A percentile compares a stretch with the other conserved stretches of the same genome.
phyloP scores from a whole-genome alignment of 1,140 invertebrate genomes.

The Telenomus remus region DNA sequence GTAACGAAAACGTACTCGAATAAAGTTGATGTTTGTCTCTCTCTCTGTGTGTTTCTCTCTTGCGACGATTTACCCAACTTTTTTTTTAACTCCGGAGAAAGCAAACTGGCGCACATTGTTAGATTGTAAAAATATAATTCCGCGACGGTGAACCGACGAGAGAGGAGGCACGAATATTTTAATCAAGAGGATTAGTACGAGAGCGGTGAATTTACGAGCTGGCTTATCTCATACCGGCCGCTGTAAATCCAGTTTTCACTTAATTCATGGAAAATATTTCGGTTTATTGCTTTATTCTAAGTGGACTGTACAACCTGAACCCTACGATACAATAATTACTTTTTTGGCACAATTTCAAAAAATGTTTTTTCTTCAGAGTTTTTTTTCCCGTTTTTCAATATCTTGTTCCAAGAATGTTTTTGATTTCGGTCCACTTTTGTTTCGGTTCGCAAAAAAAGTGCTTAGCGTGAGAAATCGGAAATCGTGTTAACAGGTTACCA shows the following conservation, averaged over 20 bases:
- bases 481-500: slow-evolving; percentile 38
- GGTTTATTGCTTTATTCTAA: too few relatives aligned
- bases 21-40: slow-evolving; percentile 24
- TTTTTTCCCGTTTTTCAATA: not conserved
- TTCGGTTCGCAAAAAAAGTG: not conserved
- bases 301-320: too few relatives aligned
- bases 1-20: slow-evolving; percentile 29
- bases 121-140: slow-evolving; percentile 26
- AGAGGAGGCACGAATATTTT: not conserved
- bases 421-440: too few relatives aligned
- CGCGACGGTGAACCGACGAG: not conserved
- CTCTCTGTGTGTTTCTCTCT: slow-evolving; percentile 13
- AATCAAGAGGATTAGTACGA: too few relatives aligned
- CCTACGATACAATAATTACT: too few relatives aligned
- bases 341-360: not conserved
- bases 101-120: slow-evolving; percentile 29
- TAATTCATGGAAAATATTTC: too few relatives aligned
- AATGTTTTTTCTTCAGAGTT: not conserved
- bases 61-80: slow-evolving; percentile 26
- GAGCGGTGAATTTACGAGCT: too few relatives aligned
- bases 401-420: too few relatives aligned
- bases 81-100: slow-evolving; percentile 30
- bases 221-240: too few relatives aligned
- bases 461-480: slow-evolving; percentile 27
- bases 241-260: too few relatives aligned